Evolutionary conservation across 2,797 vertebrate genomes (phyloP).

Genomic region (Allobates femoralis): DNA sequence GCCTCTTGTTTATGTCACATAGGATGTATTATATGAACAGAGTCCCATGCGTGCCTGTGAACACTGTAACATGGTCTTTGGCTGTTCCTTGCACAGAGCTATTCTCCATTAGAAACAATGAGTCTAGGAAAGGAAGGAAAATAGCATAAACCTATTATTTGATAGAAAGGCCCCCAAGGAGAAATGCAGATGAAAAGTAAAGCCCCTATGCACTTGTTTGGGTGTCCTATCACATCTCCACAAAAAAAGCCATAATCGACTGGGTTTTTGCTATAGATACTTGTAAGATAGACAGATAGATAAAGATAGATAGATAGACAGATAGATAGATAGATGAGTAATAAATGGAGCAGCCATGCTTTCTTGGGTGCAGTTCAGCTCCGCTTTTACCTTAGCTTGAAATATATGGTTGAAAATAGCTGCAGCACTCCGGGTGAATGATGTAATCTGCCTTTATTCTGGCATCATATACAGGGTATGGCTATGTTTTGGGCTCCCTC

Average conservation of each 20-base stretch:
- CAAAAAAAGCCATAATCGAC: background rate
- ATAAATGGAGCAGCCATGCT: too few relatives aligned
- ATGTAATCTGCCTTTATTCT: too few relatives aligned
- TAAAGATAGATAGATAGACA: too few relatives aligned
- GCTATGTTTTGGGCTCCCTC: too few relatives aligned
- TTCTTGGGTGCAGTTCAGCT: too few relatives aligned
- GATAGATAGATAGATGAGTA: too few relatives aligned
- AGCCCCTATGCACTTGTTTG: background rate
- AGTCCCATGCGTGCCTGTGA: background rate
- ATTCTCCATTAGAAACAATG: background rate
- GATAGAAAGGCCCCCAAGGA: background rate
- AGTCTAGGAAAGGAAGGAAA: background rate
- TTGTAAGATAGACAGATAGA: too few relatives aligned
- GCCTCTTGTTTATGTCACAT: background rate
- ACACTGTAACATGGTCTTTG: background rate
- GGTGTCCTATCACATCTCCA: background rate
- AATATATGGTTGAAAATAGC: too few relatives aligned
- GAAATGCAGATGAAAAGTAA: background rate
- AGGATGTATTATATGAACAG: background rate
- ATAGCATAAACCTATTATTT: background rate
- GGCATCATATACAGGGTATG: too few relatives aligned
- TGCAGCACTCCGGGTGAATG: too few relatives aligned
- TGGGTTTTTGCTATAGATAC: too few relatives aligned
- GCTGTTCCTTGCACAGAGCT: background rate
- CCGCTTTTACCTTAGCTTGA: too few relatives aligned